Evolutionary conservation across 2,888 invertebrate genomes (phyloP), one percentile per base, ranked within the genome.

Genomic region (Onchidella celtica): DNA sequence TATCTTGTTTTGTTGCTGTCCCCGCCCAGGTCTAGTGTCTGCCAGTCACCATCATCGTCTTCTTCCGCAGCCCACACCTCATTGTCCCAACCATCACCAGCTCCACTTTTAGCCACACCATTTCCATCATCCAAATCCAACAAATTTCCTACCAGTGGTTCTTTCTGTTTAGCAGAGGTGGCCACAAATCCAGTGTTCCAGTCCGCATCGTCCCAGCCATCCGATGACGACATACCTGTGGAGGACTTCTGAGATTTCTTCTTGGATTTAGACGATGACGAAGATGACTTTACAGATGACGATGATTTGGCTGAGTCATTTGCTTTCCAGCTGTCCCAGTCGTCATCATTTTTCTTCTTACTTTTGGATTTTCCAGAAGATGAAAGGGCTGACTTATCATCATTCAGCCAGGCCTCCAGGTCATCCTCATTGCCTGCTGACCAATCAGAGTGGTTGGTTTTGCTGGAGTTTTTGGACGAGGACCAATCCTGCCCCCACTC

Each of bases 31-130:
- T 92, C 92, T 73, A 92, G 85, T 70, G 88, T 87, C 81, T 91
- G 90, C 92, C 92, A 92, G 32, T 90, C 90, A 80, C 90, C 91
- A 65, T 89, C 89, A 34, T 89, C 89, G 57, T 89, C 89, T 38
- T 88, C 88, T 1, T 89, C 90, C 57, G 89, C 87, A 0, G 90
- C 91, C 91, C 91, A 91, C 11, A 89, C 89, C 57, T 92, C 91
- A 86, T 91, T 91, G 85, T 91, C 90, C 91, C 91, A 91, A 6
- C 89, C 85, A 65, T 87, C 86, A 29, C 83, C 84, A 32, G 79
- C 81, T 47, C 81, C 77, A 69, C 14, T 81, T 73, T 55, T 57
- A 11, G n/a, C 40, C 0, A 59, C 32, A 3, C 66, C 57, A 36
- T 86, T 87, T 63, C 88, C 89, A n/a, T 85, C 86, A 70, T 89